A percentile compares a stretch with the other conserved stretches of the same genome.
Evolutionary conservation across 2,888 invertebrate species (phyloP).

Genomic region (Cantharis flavilabris): DNA sequence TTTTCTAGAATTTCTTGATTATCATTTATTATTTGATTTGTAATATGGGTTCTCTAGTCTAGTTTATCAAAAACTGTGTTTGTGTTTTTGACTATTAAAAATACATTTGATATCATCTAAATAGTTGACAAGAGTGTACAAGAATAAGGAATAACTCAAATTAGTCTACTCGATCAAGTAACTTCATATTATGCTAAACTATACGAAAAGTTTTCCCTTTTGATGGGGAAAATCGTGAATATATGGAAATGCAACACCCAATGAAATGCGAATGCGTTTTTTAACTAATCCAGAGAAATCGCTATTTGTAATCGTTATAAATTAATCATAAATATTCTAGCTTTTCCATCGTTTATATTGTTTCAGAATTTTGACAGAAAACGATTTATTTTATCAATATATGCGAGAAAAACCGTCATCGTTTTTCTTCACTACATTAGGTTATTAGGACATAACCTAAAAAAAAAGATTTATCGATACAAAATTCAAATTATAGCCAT

Average conservation of each 20-base stretch:
- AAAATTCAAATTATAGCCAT: conserved; percentile 33
- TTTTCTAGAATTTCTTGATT: too few relatives aligned
- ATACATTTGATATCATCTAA: not conserved
- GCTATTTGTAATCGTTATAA: conserved; percentile 32
- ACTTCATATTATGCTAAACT: conserved; percentile 36
- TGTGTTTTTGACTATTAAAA: not conserved
- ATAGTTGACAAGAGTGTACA: not conserved
- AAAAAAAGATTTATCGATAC: conserved; percentile 37
- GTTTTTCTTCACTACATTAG: conserved; percentile 41
- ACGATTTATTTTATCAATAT: conserved; percentile 37
- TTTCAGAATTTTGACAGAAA: conserved; percentile 35
- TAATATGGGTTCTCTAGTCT: too few relatives aligned
- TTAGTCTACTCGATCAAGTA: conserved; percentile 31
- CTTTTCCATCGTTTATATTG: conserved; percentile 36
- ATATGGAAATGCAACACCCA: conserved; percentile 28
- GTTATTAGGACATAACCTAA: conserved; percentile 38
- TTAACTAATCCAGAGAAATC: conserved; percentile 35
- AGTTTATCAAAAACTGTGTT: too few relatives aligned
- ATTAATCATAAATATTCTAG: conserved; percentile 40
- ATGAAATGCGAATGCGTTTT: conserved; percentile 15
- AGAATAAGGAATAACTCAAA: conserved; percentile 5
- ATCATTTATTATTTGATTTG: not conserved
- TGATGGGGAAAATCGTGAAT: conserved; percentile 16
- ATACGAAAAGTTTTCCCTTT: conserved; percentile 21
- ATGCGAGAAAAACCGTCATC: conserved; percentile 30